phyloP scores from a whole-genome alignment of 2,888 invertebrate species.

The Quadroppia sp. region DNA sequence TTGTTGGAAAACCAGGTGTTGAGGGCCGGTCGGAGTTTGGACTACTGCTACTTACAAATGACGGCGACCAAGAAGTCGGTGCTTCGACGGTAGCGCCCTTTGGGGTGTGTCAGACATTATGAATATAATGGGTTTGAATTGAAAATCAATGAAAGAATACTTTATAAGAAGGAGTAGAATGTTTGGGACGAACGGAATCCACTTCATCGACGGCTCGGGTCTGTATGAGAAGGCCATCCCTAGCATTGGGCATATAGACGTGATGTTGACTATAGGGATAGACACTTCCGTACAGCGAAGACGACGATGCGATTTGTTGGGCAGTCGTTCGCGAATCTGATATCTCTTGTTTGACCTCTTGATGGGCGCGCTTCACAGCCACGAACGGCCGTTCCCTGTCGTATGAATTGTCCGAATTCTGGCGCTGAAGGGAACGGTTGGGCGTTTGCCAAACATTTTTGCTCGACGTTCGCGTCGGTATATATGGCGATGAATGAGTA shows the following conservation, averaged over 20 bases:
- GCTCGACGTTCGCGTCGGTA: slow-evolving; percentile 39
- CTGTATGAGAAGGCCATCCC: slow-evolving; percentile 18
- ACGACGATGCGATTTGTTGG: slow-evolving; percentile 45
- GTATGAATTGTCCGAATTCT: slow-evolving; percentile 51
- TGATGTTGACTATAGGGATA: slow-evolving; percentile 41
- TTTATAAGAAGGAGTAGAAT: slow-evolving; percentile 35
- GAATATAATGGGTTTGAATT: neutral
- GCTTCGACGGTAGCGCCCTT: slow-evolving; percentile 33
- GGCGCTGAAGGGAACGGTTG: slow-evolving; percentile 48
- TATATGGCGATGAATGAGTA: slow-evolving; percentile 33
- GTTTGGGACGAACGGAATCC: slow-evolving; percentile 29
- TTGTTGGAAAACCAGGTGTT: slow-evolving; percentile 89
- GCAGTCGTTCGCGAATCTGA: slow-evolving; percentile 47
- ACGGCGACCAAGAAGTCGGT: slow-evolving; percentile 46
- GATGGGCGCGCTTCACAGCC: slow-evolving; percentile 61
- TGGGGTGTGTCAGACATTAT: neutral
- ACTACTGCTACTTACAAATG: slow-evolving; percentile 46
- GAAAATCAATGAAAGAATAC: neutral
- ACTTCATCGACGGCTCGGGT: slow-evolving; percentile 6
- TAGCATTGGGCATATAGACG: slow-evolving; percentile 21
- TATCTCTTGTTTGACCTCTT: slow-evolving; percentile 52
- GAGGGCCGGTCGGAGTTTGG: slow-evolving; percentile 59
- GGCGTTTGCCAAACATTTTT: slow-evolving; percentile 45
- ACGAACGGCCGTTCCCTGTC: slow-evolving; percentile 63
- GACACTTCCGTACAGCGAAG: slow-evolving; percentile 44